Evolutionary conservation across 2,797 vertebrate genomes (phyloP), one percentile per base, ranked within the genome.

Genomic region (Streptopelia turtur): DNA sequence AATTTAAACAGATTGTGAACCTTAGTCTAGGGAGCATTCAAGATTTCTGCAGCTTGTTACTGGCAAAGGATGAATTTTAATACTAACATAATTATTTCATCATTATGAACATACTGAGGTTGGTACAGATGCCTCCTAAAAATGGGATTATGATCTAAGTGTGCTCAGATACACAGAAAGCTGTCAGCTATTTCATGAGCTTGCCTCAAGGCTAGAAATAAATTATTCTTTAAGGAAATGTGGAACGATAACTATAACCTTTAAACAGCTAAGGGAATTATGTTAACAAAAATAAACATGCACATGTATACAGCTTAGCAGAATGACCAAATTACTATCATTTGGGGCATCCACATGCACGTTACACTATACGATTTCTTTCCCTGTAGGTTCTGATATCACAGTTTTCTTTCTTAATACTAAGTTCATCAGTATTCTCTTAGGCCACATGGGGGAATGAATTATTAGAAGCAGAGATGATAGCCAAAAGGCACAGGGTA

Each of bases 1-100:
- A 95, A 81, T 94, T 94, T 93, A 96, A 97, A 94, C 83, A 96
- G 93, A 94, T 65, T 96, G 78, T 89, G 96, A 96, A 92, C 83
- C 86, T 96, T 92, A 97, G 91, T 71, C 93, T 80, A 75, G 90
- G 93, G 94, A 96, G 33, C 64, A 87, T 71, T 93, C 75, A 94
- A 85, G 78, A 85, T 87, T 79, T 93, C 81, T 94, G 60, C 41
- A 93, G 41, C 77, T 92, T 93, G 88, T 96, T 96, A 93, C 75
- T 39, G 31, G 75, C 53, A 92, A 90, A 95, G 71, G 53, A 87
- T 92, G 83, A 91, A 90, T 96, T 96, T 96, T 94, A 95, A 96
- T 83, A 74, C 60, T 78, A 88, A 70, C 68, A 66, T 89, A 83
- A 94, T 96, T 94, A 93, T 95, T 96, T 93, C 50, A 90, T 95